Conservation (phyloP, 2,113 vertebrate genomes). For the Siphamia tubifer region DNA sequence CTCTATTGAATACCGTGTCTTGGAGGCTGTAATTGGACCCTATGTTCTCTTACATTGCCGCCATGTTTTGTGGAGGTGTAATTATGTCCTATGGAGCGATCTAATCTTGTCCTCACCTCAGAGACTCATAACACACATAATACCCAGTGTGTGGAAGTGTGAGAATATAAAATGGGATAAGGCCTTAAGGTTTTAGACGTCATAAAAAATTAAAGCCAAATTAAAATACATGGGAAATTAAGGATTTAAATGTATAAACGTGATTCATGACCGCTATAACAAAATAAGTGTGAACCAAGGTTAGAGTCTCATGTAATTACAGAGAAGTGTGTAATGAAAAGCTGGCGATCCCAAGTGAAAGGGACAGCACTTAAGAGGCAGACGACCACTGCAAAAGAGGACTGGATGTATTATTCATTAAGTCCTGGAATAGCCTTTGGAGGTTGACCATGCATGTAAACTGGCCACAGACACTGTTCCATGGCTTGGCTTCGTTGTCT, state of each 20-base stretch:
- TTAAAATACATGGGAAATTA: not conserved
- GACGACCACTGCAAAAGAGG: not conserved
- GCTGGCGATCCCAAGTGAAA: not conserved
- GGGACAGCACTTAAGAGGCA: conserved; percentile 4
- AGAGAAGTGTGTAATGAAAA: not conserved
- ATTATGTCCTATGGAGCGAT: conserved; percentile 49
- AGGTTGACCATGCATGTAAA: conserved; percentile 13
- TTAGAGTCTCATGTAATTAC: conserved; percentile 7
- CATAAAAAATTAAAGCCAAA: conserved; percentile 31
- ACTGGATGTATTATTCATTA: conserved; percentile 52
- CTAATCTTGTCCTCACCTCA: conserved; percentile 50
- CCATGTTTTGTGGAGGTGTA: conserved; percentile 46
- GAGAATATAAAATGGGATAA: not conserved
- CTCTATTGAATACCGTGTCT: conserved; percentile 20
- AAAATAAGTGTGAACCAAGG: not conserved
- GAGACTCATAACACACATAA: conserved; percentile 41
- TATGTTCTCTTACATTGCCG: conserved; percentile 24
- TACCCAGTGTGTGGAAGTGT: not conserved
- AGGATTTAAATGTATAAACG: not conserved
- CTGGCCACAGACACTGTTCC: conserved; percentile 6
- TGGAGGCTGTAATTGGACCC: conserved; percentile 18
- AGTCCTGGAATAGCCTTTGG: conserved; percentile 20
- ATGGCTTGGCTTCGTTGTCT: not conserved
- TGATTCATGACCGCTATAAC: not conserved
- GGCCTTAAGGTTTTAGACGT: not conserved